phyloP scores from a whole-genome alignment of 2,797 vertebrate species.

The Threskiornis aethiopicus region DNA sequence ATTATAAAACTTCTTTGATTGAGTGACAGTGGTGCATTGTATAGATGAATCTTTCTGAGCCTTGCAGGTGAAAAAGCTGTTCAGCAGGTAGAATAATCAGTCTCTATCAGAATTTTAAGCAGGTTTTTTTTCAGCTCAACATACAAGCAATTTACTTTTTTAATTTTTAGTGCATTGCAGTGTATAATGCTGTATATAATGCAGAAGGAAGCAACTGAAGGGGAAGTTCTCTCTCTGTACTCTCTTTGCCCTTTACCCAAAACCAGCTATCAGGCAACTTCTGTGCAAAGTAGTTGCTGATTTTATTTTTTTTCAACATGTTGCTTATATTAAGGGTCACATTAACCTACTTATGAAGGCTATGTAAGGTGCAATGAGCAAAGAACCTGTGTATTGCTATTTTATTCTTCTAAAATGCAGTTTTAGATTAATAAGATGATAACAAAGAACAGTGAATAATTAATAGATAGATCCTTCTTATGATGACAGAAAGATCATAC shows the following conservation, averaged over 20 bases:
- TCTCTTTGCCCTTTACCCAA: neutral
- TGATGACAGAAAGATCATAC: neutral
- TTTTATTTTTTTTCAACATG: neutral
- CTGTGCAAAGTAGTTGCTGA: neutral
- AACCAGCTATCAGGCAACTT: neutral
- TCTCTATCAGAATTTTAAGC: conserved; percentile 33
- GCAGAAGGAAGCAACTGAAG: neutral
- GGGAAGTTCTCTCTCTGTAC: neutral
- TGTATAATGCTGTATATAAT: neutral
- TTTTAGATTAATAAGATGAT: neutral
- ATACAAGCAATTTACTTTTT: neutral
- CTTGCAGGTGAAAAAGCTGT: conserved; percentile 8
- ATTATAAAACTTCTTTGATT: conserved; percentile 53
- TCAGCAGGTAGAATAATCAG: conserved; percentile 28
- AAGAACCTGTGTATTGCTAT: neutral
- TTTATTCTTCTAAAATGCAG: neutral
- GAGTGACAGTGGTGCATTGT: conserved; percentile 56
- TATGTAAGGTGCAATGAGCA: neutral
- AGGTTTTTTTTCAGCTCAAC: neutral
- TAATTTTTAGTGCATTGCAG: neutral
- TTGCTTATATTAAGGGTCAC: neutral
- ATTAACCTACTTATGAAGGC: neutral
- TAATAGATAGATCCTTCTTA: neutral
- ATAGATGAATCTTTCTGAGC: conserved; percentile 30
- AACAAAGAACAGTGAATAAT: neutral